A percentile compares a stretch with the other conserved stretches of the same genome.
These are phyloP conservation scores for Caenorhabditis doughertyi DNA, from an alignment of 2,888 invertebrate species.

Conservation along the genomic window DNA sequence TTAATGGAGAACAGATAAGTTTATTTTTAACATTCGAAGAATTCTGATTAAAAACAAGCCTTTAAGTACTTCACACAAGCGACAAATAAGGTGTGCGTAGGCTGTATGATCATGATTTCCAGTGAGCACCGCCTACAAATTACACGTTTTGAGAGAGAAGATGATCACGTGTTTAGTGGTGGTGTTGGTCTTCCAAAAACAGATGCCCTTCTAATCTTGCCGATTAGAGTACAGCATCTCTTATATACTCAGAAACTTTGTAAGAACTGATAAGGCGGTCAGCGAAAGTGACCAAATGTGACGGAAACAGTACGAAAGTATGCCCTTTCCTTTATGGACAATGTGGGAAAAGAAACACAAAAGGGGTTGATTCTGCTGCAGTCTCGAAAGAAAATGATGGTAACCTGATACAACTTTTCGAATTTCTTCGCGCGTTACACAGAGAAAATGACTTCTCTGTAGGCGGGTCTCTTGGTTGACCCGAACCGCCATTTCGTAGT, in stretches of 20 bases:
- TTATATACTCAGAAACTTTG: constrained; percentile 11
- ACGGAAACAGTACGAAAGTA: not conserved
- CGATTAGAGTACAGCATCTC: constrained; percentile 47
- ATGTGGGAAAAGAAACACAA: constrained; percentile 11
- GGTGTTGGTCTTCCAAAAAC: constrained; percentile 24
- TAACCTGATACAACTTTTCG: constrained; percentile 38
- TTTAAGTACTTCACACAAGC: not conserved
- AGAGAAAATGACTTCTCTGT: not conserved
- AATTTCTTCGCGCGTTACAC: constrained; percentile 20
- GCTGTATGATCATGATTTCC: not conserved
- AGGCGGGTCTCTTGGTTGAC: not conserved
- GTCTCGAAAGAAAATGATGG: not conserved
- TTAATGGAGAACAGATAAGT: no score
- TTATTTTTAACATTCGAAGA: no score
- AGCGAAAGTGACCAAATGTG: constrained; percentile 50
- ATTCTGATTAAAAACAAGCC: not conserved
- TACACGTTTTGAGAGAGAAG: constrained; percentile 26
- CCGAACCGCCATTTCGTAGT: not conserved
- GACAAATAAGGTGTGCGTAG: constrained; percentile 18
- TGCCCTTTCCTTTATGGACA: not conserved
- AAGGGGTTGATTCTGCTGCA: not conserved
- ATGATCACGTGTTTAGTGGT: constrained; percentile 39
- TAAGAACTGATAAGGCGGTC: constrained; percentile 42
- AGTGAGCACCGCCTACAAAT: constrained; percentile 19
- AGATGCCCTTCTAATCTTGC: constrained; percentile 43